phyloP scores from a whole-genome alignment of 2,113 vertebrate genomes.

The Pseudonaja textilis region DNA sequence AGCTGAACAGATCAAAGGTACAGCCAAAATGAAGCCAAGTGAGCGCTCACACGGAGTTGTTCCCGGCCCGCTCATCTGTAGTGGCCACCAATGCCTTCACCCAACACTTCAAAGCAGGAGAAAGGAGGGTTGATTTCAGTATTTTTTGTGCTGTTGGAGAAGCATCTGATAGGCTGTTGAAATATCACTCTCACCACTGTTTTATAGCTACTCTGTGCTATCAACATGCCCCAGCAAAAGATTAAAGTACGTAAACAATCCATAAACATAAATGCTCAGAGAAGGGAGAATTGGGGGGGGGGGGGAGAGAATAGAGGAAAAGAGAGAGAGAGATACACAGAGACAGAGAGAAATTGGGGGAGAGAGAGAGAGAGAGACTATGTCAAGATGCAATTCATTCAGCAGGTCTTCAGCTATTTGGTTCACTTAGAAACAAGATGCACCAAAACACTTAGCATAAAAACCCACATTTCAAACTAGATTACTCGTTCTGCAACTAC shows the following conservation, averaged over 20 bases:
- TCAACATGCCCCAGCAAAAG: background rate
- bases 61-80: background rate
- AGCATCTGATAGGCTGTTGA: background rate
- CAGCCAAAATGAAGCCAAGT: background rate
- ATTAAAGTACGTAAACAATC: background rate
- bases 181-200: background rate
- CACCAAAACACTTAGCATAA: slow-evolving; percentile 25
- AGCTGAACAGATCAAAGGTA: background rate
- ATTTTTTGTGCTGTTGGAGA: background rate
- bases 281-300: background rate
- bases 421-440: slow-evolving; percentile 2
- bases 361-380: background rate
- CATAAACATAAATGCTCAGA: background rate
- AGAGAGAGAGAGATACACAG: no score
- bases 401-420: accelerated
- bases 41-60: background rate
- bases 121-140: no score
- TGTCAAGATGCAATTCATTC: background rate
- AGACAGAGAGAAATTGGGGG: no score
- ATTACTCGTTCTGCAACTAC: slow-evolving; percentile 54
- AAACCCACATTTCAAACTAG: slow-evolving; percentile 16
- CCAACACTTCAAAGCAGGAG: background rate
- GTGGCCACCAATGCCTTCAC: background rate
- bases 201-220: background rate
- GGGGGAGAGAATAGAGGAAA: no score